Conservation (phyloP, 2,113 vertebrate species). For the Gnathonemus echidnorhynchus region DNA sequence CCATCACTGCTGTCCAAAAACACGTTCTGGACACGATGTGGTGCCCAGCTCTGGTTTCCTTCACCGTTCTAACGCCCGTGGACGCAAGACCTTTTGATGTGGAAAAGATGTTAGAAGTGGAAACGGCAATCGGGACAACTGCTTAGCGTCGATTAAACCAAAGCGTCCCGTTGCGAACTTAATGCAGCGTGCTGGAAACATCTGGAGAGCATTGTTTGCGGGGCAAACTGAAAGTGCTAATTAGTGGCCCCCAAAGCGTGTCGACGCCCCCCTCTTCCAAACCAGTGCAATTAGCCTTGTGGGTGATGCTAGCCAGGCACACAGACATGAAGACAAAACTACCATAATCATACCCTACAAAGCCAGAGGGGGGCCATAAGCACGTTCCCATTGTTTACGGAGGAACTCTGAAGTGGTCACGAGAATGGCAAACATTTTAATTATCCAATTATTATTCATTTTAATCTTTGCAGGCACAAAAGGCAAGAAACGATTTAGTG, state of each 20-base stretch:
- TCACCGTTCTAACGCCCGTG: not conserved
- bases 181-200: not conserved
- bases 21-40: not conserved
- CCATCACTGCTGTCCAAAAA: not conserved
- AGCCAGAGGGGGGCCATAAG: not conserved
- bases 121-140: not conserved
- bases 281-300: not conserved
- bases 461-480: not conserved
- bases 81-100: not conserved
- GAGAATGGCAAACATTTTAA: conserved; percentile 6
- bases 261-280: not conserved
- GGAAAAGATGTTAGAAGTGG: conserved; percentile 8
- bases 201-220: conserved; percentile 14
- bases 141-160: conserved; percentile 10
- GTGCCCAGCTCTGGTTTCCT: not conserved
- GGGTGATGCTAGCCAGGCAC: conserved; percentile 1
- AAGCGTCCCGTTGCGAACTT: not conserved
- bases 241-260: not conserved
- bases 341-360: conserved; percentile 7
- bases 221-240: not conserved
- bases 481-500: not conserved
- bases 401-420: not conserved
- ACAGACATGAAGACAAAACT: conserved; percentile 2
- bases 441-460: conserved; percentile 9
- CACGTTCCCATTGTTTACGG: not conserved